Evolutionary conservation across 2,113 vertebrate species (phyloP).

Genomic region (Xiphias gladius): DNA sequence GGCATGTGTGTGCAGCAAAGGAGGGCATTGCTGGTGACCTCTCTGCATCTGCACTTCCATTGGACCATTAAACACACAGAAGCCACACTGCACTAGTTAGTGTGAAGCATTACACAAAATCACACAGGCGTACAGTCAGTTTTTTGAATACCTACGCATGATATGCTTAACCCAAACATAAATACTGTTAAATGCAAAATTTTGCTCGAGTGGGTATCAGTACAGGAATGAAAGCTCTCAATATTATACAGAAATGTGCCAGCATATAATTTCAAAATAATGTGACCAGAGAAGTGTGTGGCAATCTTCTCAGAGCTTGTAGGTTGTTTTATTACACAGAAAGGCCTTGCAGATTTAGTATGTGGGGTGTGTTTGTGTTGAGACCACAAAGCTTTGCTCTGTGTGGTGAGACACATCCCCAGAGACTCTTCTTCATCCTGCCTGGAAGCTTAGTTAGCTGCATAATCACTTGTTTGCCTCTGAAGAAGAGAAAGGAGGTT

Average conservation of each 20-base stretch:
- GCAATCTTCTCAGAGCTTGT: background rate
- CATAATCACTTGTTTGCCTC: slow-evolving; percentile 70
- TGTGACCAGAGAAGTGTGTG: slow-evolving; percentile 26
- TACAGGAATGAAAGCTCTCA: background rate
- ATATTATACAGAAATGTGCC: slow-evolving; percentile 8
- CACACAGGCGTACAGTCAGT: background rate
- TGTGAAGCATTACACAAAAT: slow-evolving; percentile 37
- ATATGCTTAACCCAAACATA: background rate
- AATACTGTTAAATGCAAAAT: background rate
- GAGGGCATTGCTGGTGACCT: slow-evolving; percentile 58
- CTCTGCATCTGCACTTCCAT: slow-evolving; percentile 51
- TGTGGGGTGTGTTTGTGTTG: slow-evolving; percentile 54
- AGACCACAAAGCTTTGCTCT: slow-evolving; percentile 52
- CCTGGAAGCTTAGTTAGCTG: slow-evolving; percentile 66
- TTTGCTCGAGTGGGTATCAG: background rate
- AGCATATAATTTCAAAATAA: slow-evolving; percentile 23
- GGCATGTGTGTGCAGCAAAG: slow-evolving; percentile 34
- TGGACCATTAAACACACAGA: slow-evolving; percentile 56
- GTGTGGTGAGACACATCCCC: slow-evolving; percentile 56
- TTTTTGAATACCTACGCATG: background rate
- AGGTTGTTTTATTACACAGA: slow-evolving; percentile 33
- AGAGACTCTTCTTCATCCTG: slow-evolving; percentile 62
- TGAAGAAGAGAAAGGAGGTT: slow-evolving; percentile 57
- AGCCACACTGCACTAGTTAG: slow-evolving; percentile 34
- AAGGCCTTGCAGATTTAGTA: slow-evolving; percentile 21